Base-by-base conservation (phyloP, 2,888 invertebrate genomes). In the Drosophila siamana region DNA sequence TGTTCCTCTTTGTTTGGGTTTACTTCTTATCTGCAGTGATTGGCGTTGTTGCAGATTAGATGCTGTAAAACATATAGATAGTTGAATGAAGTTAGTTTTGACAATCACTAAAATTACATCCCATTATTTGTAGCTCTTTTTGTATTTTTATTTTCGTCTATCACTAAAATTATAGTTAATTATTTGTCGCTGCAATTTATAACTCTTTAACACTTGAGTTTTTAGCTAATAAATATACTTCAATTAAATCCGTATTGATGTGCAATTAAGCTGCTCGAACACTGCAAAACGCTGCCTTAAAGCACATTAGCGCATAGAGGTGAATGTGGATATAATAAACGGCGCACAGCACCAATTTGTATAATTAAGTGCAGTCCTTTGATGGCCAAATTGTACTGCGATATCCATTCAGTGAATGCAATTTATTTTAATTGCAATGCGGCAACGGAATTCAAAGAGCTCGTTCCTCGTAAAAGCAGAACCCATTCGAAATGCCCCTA, bases 361-460 rank as follows among this genome's bases (percentile, higher is more conserved):
- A 78, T 78, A 78, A 72, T 77, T 72, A 74, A 66, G 61, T 51
- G 38, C 43, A 41, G 55, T 44, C 55, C 59, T 77, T 66, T 72
- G 73, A 66, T 46, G 36, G 33, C n/a, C 38, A 59, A 66, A 50
- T 15, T n/a, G 11, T 38, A n/a, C 38, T 19, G 62, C 57, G 9
- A 30, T 55, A 51, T 67, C 61, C 77, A 74, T 86, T 83, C 70
- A 64, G 52, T 6, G 41, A 74, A 55, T 69, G 74, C 71, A 80
- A 77, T 86, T 84, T 69, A 84, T 80, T 87, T 87, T 87, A 82
- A 86, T 86, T 86, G 81, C 81, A 51, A 44, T 57, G 54, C 68
- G 48, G 38, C 63, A 51, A 16, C 30, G 52, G 30, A 65, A 68
- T 68, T 71, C 67, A 71, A 69, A 71, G 59, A 62, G 66, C 61